Conservation (phyloP, 2,888 invertebrate species). For the Boloria euphrosyne region DNA sequence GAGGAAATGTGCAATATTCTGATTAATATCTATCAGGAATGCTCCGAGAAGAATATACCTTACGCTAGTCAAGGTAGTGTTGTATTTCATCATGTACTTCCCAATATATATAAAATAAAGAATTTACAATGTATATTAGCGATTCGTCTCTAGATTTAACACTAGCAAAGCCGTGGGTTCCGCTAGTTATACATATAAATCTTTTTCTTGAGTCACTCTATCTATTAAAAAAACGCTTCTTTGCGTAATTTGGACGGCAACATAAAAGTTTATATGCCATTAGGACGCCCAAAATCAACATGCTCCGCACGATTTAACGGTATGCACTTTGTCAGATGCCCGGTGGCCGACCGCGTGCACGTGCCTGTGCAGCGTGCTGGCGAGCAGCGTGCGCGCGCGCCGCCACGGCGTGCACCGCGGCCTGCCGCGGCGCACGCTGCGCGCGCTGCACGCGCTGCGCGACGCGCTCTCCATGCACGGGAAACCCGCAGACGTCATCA, state of each 20-base stretch:
- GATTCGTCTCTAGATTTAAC: too few species aligned
- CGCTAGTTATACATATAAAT: too few species aligned
- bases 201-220: too few species aligned
- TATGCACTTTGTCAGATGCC: slow-evolving; percentile 60
- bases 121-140: background rate
- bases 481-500: slow-evolving; percentile 64
- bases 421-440: slow-evolving; percentile 51
- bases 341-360: slow-evolving; percentile 59
- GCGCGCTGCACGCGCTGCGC: slow-evolving; percentile 55
- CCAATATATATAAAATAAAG: background rate
- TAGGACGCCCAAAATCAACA: too few species aligned
- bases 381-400: slow-evolving; percentile 56
- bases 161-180: too few species aligned
- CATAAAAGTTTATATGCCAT: too few species aligned
- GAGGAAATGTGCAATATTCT: slow-evolving; percentile 65
- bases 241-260: too few species aligned
- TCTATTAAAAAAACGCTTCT: too few species aligned
- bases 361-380: slow-evolving; percentile 56
- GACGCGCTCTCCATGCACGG: slow-evolving; percentile 65
- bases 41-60: slow-evolving; percentile 55
- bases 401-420: slow-evolving; percentile 58
- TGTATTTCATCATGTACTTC: background rate
- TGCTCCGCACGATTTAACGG: too few species aligned
- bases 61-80: slow-evolving; percentile 59
- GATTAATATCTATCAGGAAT: slow-evolving; percentile 56